These are phyloP conservation scores for Umimayanthus chanpuru DNA, from an alignment of 92 coral and sea anemone species.

Conservation along the genomic window DNA sequence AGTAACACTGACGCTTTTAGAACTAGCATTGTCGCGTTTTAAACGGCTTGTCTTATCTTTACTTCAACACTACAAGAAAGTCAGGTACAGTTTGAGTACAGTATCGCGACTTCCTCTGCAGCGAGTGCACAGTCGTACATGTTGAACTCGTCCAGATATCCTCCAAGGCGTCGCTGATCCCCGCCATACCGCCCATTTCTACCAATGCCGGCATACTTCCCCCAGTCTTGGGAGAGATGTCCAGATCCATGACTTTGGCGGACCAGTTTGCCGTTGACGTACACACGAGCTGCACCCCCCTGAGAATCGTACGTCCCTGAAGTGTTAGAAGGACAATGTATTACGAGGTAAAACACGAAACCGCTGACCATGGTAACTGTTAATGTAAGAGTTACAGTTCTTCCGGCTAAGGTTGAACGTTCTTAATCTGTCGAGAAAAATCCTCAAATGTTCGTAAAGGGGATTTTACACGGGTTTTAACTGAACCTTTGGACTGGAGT, in stretches of 20 bases:
- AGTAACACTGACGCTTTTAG: too few species aligned
- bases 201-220: constrained; percentile 30
- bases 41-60: too few species aligned
- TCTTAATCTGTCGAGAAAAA: too few species aligned
- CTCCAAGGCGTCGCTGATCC: constrained; percentile 3
- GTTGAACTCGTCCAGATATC: constrained; percentile 44
- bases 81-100: constrained; percentile 8
- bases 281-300: constrained; percentile 18
- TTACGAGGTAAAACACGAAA: background rate
- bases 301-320: constrained; percentile 22
- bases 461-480: too few species aligned
- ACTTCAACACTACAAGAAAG: too few species aligned
- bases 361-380: background rate
- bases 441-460: too few species aligned
- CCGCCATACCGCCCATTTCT: background rate
- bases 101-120: background rate
- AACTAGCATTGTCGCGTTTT: too few species aligned
- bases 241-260: background rate
- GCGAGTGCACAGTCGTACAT: constrained; percentile 33
- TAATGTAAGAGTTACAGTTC: too few species aligned
- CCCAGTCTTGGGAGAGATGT: constrained; percentile 37
- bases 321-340: background rate
- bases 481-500: too few species aligned
- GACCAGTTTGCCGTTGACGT: constrained; percentile 6
- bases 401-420: too few species aligned